Conservation (phyloP, 2,797 vertebrate species). For the Amphiprion clarkii region DNA sequence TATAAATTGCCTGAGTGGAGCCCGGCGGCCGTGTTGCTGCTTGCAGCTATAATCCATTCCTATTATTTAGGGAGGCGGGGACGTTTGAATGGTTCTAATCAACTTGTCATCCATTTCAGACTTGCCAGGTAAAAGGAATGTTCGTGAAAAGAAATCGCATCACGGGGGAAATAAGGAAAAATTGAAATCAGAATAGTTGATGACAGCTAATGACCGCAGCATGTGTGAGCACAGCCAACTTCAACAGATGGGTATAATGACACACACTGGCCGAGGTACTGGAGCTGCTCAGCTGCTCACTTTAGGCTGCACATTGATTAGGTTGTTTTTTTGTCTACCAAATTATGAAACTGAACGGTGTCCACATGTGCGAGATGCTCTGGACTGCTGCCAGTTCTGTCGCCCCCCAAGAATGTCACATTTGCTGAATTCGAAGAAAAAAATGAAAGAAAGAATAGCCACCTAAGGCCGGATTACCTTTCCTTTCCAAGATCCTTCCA, state of each 20-base stretch:
- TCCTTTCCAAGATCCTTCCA: constrained; percentile 37
- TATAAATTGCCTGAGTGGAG: constrained; percentile 50
- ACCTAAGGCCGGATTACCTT: constrained; percentile 18
- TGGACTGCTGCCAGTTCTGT: constrained; percentile 1
- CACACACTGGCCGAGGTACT: constrained; percentile 20
- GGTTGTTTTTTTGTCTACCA: constrained; percentile 11
- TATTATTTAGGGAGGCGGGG: constrained; percentile 52
- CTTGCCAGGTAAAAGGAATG: constrained; percentile 55
- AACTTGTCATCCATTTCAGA: constrained; percentile 63
- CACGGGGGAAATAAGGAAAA: constrained; percentile 47
- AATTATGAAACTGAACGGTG: constrained; percentile 9
- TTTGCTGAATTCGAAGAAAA: constrained; percentile 7
- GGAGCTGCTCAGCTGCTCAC: constrained; percentile 14
- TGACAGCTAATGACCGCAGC: constrained; percentile 63
- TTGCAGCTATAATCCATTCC: constrained; percentile 60
- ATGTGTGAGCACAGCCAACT: constrained; percentile 36
- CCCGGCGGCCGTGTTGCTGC: constrained; percentile 42
- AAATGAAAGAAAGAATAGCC: not conserved
- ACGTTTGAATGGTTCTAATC: constrained; percentile 68
- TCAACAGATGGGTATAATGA: constrained; percentile 49
- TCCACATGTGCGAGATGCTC: not conserved
- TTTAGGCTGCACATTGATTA: constrained; percentile 1
- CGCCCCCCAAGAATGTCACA: not conserved
- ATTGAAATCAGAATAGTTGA: constrained; percentile 57
- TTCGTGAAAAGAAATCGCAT: constrained; percentile 56